Base-by-base conservation (phyloP, 2,113 vertebrate species). In the Embiotoca jacksoni region DNA sequence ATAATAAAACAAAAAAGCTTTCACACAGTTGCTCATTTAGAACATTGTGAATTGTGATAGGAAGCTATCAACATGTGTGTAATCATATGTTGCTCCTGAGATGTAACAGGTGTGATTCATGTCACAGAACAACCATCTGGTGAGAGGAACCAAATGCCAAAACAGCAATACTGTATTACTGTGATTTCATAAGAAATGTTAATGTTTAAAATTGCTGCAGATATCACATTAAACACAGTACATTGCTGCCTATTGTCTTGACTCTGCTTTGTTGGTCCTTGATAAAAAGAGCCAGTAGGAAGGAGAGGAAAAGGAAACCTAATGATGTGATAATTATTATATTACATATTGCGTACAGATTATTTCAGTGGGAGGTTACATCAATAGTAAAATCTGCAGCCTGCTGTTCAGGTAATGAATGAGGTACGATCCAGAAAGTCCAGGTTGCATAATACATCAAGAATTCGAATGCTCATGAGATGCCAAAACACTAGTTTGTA, bases 351-450 rank as follows among this genome's bases (percentile, higher is more conserved):
- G 49, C 36, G 66, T 56, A 60, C 33, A 11, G 67, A 63, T 64
- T 16, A 49, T 75, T 71, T 58, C 35, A 78, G 53, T 36, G 10
- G n/a, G 37, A 61, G 4, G 47, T 41, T 46, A 49, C 44, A 70
- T 59, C 56, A 78, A 73, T 64, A 55, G 39, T 70, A 7, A 41
- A 23, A 72, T 77, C 15, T 68, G 44, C 10, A 9, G 33, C 32
- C 31, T 16, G 5, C n/a, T 62, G 49, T 47, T 75, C 41, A 62
- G 56, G 63, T 75, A 61, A 71, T 67, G 6, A 74, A 78, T 67
- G 7, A 71, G 71, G 78, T 75, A 74, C 1, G 53, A 72, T 71
- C 52, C 39, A 58, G 49, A 65, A 83, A 53, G 16, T 54, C 59
- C 47, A 56, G 14, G 32, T n/a, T 54, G 57, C 67, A 62, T 68